Evolutionary conservation across 1,140 invertebrate species (phyloP).

Genomic region (Batillaria attramentaria): DNA sequence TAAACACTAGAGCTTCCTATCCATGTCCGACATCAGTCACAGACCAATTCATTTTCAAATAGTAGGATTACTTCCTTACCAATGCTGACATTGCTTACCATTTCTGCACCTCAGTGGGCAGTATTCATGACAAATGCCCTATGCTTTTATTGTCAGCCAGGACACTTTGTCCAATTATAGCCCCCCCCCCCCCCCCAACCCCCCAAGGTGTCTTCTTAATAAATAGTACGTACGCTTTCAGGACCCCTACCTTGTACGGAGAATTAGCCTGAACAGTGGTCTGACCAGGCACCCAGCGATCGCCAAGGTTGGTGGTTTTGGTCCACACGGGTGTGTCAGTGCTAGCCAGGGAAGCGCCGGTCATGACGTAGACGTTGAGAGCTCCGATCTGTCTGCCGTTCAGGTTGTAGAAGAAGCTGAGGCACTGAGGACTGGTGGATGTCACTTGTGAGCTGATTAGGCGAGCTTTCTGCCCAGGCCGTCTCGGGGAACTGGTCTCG

Average conservation of each 20-base stretch:
- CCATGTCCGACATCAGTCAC: too few relatives aligned
- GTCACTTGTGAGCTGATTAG: slow-evolving; percentile 59
- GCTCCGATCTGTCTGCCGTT: slow-evolving; percentile 73
- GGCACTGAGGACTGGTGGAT: slow-evolving; percentile 49
- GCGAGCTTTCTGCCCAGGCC: slow-evolving; percentile 55
- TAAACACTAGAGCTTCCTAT: neutral
- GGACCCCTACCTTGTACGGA: slow-evolving; percentile 32
- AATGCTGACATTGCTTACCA: too few relatives aligned
- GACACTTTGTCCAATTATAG: too few relatives aligned
- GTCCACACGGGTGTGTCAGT: slow-evolving; percentile 45
- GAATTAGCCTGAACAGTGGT: slow-evolving; percentile 39
- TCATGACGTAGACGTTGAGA: slow-evolving; percentile 39
- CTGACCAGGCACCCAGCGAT: slow-evolving; percentile 58
- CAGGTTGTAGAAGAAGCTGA: slow-evolving; percentile 83
- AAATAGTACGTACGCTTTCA: too few relatives aligned
- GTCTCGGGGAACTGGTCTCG: slow-evolving; percentile 40
- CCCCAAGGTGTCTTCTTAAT: too few relatives aligned
- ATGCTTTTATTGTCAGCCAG: too few relatives aligned
- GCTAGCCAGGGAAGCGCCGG: slow-evolving; percentile 19
- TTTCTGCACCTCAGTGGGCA: too few relatives aligned
- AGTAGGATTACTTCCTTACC: too few relatives aligned
- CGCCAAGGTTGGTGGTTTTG: slow-evolving; percentile 49
- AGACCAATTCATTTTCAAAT: neutral
- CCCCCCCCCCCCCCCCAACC: too few relatives aligned
- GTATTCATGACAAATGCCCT: too few relatives aligned